A percentile compares a stretch with the other conserved stretches of the same genome.
phyloP scores from a whole-genome alignment of 2,113 vertebrate species.

The Murina feae region DNA sequence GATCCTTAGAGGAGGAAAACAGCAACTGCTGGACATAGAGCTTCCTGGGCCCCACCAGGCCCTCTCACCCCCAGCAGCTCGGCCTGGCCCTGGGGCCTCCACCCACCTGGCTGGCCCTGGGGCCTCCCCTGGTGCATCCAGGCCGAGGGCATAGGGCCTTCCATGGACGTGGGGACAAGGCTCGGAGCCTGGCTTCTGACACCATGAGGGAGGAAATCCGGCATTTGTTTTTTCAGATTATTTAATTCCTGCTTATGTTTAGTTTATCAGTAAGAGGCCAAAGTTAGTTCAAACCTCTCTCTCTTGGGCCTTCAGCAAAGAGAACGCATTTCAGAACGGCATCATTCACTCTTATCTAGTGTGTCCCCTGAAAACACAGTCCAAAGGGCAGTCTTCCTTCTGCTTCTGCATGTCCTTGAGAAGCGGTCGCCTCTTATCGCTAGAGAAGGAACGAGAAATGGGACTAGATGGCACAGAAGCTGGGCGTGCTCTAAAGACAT shows the following conservation, averaged over 20 bases:
- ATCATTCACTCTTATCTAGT: neutral
- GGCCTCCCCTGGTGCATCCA: neutral
- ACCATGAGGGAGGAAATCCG: neutral
- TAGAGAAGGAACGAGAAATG: neutral
- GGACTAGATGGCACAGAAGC: neutral
- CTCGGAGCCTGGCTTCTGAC: neutral
- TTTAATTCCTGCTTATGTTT: neutral
- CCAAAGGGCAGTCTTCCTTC: neutral
- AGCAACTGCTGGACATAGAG: neutral
- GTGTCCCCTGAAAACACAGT: neutral
- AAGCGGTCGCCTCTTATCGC: neutral
- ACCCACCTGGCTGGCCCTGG: neutral
- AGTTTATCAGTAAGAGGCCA: neutral
- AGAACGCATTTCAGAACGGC: neutral
- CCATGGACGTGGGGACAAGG: neutral
- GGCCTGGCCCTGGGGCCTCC: neutral
- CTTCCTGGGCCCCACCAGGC: neutral
- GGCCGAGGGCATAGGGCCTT: rapidly evolving
- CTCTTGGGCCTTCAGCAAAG: neutral
- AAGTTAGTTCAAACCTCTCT: neutral
- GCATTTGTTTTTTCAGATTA: neutral
- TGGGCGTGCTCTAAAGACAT: neutral
- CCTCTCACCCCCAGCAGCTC: neutral
- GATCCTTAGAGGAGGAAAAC: neutral
- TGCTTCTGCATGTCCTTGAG: neutral